Percentiles rank a stretch among this genome's conserved stretches.
phyloP scores from a whole-genome alignment of 2,797 vertebrate genomes.

The Balearica regulorum region DNA sequence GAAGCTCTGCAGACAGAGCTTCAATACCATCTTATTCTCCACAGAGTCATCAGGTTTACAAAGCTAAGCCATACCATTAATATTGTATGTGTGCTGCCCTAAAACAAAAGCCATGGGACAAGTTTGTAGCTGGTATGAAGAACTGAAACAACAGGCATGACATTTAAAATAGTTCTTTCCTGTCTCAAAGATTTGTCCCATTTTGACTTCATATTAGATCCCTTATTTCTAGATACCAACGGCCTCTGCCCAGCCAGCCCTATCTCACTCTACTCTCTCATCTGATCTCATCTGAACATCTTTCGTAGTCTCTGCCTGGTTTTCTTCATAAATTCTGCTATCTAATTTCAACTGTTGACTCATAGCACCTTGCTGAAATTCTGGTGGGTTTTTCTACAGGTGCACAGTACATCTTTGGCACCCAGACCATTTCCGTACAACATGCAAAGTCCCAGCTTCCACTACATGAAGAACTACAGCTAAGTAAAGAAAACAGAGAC shows the following conservation, averaged over 20 bases:
- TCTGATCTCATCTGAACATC: not conserved
- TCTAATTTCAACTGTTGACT: not conserved
- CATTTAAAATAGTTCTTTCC: not conserved
- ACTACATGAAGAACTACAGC: not conserved
- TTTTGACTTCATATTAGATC: not conserved
- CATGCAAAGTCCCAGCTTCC: not conserved
- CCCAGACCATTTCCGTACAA: not conserved
- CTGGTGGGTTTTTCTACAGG: not conserved
- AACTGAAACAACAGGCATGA: not conserved
- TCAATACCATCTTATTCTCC: not conserved
- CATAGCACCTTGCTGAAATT: not conserved
- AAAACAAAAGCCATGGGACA: not conserved
- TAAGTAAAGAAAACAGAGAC: not conserved
- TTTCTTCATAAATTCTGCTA: not conserved
- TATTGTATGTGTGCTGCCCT: not conserved
- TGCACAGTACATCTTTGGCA: not conserved
- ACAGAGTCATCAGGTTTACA: not conserved
- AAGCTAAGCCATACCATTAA: not conserved
- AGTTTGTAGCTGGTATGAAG: not conserved
- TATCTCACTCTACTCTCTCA: not conserved
- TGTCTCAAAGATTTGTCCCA: not conserved
- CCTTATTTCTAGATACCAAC: not conserved
- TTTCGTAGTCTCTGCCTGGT: not conserved
- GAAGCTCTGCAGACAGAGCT: not conserved
- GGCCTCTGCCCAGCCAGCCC: not conserved